Evolutionary conservation across 2,888 invertebrate species (phyloP), one percentile per base, ranked within the genome.

Genomic region (Trissoscelio sp.): DNA sequence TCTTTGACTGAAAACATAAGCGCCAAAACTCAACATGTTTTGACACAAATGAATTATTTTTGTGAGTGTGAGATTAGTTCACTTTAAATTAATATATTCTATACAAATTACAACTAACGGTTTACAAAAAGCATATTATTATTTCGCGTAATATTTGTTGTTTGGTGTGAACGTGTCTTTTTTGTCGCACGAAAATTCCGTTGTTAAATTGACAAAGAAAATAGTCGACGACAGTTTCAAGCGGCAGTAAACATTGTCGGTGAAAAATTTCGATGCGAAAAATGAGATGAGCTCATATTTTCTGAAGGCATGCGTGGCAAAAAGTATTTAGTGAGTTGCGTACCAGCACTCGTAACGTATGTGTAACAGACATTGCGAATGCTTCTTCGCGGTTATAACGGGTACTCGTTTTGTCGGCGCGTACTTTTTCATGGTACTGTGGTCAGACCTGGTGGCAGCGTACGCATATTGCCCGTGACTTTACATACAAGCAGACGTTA

Each of bases 381-480:
- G 55, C 55, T 70, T 64, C 70, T 70, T 79, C 62, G 67, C 57
- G 64, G 48, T 74, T 57, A 55, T 79, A 74, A 74, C 74, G 74
- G 80, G 46, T 20, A 51, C 69, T 70, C 48, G 55, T 80, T 69
- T 70, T 42, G 62, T 46, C 9, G 57, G 70, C 34, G 70, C 39
- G 60, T 22, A 62, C 73, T 67, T 72, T 73, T 79, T 73, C 73
- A 79, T 46, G 60, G 72, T 44, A 5, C 67, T 48, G 60, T 39
- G 69, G 67, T 57, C 73, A 79, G 73, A 53, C 60, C 48, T 62
- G 62, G 57, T 67, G 67, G 73, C 73, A 31, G 72, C 22, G 57
- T 74, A 74, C 73, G 79, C 73, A 80, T 75, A 75, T 80, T 80
- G 70, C 74, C 70, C 74, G 74, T 64, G 69, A 80, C 80, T 80